These are phyloP conservation scores for Sussaba pulchella DNA, from an alignment of 2,888 invertebrate species.

Conservation along the genomic window DNA sequence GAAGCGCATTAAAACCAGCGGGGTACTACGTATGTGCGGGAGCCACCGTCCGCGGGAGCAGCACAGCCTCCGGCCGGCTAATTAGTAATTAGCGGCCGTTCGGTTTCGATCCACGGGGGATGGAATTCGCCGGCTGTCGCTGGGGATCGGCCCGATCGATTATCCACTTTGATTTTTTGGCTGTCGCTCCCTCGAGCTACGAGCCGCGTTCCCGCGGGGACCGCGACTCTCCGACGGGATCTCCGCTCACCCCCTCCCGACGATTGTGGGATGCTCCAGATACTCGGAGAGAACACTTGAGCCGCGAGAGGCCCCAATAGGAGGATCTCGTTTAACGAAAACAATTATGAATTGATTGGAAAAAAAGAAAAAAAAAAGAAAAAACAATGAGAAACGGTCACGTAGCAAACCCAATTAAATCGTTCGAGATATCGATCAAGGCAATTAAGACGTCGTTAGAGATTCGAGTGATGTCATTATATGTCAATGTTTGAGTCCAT, in stretches of 20 bases:
- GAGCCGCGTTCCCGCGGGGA: neutral
- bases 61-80: constrained; percentile 65
- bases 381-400: constrained; percentile 33
- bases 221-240: too few relatives aligned
- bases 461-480: constrained; percentile 55
- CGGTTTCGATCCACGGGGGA: constrained; percentile 57
- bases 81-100: constrained; percentile 69
- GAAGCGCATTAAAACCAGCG: constrained; percentile 57
- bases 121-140: constrained; percentile 67
- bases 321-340: constrained; percentile 52
- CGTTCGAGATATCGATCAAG: constrained; percentile 50
- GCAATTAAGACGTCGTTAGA: constrained; percentile 59
- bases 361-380: constrained; percentile 23
- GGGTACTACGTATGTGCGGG: constrained; percentile 49
- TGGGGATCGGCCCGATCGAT: constrained; percentile 65
- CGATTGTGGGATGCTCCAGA: neutral
- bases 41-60: constrained; percentile 1
- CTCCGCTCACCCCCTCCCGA: neutral
- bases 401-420: constrained; percentile 57
- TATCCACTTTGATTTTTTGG: constrained; percentile 68
- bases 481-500: constrained; percentile 31
- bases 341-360: constrained; percentile 58
- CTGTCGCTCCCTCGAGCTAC: constrained; percentile 20
- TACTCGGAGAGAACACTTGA: constrained; percentile 12
- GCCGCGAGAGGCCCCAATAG: constrained; percentile 26